Conservation (phyloP, 2,797 vertebrate genomes). For the Chiroxiphia lanceolata region DNA sequence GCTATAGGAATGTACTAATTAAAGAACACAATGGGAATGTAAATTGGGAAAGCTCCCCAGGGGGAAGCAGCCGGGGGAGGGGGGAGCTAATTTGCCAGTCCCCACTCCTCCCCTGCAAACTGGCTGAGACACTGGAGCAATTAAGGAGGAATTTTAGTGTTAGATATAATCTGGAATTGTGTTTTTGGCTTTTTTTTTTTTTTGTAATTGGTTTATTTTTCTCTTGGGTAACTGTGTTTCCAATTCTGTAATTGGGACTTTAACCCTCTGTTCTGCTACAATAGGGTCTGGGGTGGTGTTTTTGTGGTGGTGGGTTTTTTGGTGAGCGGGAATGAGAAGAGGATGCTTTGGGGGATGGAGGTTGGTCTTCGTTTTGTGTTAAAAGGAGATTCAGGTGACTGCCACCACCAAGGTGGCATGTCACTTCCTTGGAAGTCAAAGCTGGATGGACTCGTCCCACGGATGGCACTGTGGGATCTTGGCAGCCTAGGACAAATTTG, state of each 20-base stretch:
- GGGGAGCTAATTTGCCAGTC: slow-evolving; percentile 62
- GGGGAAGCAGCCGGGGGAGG: slow-evolving; percentile 44
- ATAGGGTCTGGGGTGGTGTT: neutral
- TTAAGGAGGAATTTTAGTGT: slow-evolving; percentile 65
- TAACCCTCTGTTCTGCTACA: slow-evolving; percentile 12
- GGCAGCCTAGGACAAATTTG: neutral
- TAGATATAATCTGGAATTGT: slow-evolving; percentile 68
- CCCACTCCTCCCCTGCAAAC: slow-evolving; percentile 60
- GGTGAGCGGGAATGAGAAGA: fast-evolving
- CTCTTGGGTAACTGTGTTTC: slow-evolving; percentile 55
- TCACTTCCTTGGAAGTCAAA: neutral
- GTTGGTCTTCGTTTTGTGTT: fast-evolving
- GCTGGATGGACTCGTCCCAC: neutral
- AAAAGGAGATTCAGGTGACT: neutral
- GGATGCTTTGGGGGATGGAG: neutral
- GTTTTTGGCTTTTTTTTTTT: slow-evolving; percentile 14
- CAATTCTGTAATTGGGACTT: slow-evolving; percentile 12
- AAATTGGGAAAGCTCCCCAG: slow-evolving; percentile 64
- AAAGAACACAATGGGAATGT: slow-evolving; percentile 68
- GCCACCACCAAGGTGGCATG: neutral
- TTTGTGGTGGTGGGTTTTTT: neutral
- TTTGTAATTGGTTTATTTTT: slow-evolving; percentile 51
- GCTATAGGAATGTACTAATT: slow-evolving; percentile 69
- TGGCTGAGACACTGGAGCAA: slow-evolving; percentile 60
- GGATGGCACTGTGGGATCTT: neutral